Evolutionary conservation across 2,888 invertebrate genomes (phyloP), one percentile per base, ranked within the genome.

Genomic region (Hirtodrosophila duncani): DNA sequence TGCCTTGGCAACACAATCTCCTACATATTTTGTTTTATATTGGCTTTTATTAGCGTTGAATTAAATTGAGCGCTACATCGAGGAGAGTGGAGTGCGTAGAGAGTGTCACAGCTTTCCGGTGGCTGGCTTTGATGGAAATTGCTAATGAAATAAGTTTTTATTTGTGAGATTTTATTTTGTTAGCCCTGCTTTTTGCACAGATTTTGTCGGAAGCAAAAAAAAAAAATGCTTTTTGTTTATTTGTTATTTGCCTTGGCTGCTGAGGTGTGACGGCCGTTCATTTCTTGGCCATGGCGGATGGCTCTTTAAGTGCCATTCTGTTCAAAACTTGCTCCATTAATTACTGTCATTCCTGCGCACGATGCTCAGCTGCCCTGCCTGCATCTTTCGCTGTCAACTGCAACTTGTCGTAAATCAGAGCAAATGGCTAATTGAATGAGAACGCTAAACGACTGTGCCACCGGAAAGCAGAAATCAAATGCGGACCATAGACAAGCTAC

Each of bases 121-220:
- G 55, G 57, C 39, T 49, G 43, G 34, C 42, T 58, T 63, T 78
- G 78, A 72, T 79, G 70, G 51, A 66, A 79, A 70, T 75, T 70
- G 67, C 75, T 81, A 77, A 77, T 79, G 81, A 77, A 77, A 81
- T 81, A 77, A 77, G 65, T 77, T 77, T 78, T 66, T 60, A 65
- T 69, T 65, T 65, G 46, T 48, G 52, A 51, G 55, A 56, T 60
- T 63, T 58, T 71, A 59, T 58, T 67, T 52, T 43, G 46, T 52
- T 55, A 23, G 31, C 36, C 37, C 23, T 27, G 37, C 38, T 38
- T 39, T 36, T 41, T 51, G 31, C 38, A 16, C 21, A 38, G 29
- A 20, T 13, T 10, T 26, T 3, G 23, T 2, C 37, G 7, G 6
- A n/a, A 20, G 17, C 8, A 26, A 20, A 41, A 37, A 45, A n/a